phyloP scores from a whole-genome alignment of 2,113 vertebrate species.

The Mustela nigripes region DNA sequence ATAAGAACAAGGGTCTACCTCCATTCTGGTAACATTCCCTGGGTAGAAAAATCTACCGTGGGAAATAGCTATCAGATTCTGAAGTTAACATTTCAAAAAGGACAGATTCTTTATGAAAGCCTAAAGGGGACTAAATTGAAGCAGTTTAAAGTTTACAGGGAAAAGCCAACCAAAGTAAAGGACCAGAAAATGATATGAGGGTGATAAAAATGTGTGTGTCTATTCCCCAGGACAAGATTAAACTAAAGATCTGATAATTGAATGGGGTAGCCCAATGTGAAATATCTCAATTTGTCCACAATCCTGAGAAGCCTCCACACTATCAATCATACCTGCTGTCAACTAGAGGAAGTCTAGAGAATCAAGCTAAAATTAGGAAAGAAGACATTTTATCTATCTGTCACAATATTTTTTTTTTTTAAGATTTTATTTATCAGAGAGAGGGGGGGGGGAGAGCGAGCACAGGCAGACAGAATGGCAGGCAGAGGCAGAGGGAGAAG shows the following conservation, averaged over 20 bases:
- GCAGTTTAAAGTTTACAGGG: not conserved
- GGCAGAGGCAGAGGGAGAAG: too few species aligned
- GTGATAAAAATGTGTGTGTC: not conserved
- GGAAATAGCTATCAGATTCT: not conserved
- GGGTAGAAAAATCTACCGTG: not conserved
- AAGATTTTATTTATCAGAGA: too few species aligned
- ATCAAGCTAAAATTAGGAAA: constrained; percentile 5
- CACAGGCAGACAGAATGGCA: too few species aligned
- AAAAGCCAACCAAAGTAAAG: not conserved
- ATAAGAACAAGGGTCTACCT: not conserved
- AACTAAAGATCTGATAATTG: constrained; percentile 8
- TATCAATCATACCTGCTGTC: not conserved
- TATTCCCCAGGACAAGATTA: not conserved
- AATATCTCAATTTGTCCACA: constrained; percentile 13
- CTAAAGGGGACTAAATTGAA: constrained; percentile 10
- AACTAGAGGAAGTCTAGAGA: not conserved
- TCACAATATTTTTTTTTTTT: not conserved
- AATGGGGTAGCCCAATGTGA: not conserved
- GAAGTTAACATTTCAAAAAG: constrained; percentile 27
- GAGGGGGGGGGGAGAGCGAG: too few species aligned
- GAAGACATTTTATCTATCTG: not conserved
- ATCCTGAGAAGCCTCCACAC: not conserved
- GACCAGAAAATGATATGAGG: not conserved
- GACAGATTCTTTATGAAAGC: constrained; percentile 12
- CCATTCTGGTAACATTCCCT: not conserved